A percentile compares a stretch with the other conserved stretches of the same genome.
Conservation (phyloP, 2,797 vertebrate genomes). For the Hoplostethus mediterraneus region DNA sequence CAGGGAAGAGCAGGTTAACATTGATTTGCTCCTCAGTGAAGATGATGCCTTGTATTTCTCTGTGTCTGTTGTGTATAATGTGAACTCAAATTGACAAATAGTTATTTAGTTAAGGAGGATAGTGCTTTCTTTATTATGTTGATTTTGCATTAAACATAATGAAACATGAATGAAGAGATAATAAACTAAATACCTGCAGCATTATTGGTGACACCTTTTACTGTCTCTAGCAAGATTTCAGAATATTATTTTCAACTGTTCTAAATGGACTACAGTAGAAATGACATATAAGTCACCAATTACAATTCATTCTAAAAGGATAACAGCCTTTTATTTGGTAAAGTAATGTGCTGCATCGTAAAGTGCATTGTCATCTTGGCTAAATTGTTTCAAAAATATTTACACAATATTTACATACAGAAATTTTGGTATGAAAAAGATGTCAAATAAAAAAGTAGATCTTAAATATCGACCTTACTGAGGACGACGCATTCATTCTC, state of each 20-base stretch:
- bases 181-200: constrained; percentile 28
- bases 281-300: background rate
- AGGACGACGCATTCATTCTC: background rate
- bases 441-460: background rate
- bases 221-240: constrained; percentile 4
- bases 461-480: background rate
- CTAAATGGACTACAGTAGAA: background rate
- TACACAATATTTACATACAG: no score
- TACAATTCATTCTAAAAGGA: background rate
- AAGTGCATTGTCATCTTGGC: no score
- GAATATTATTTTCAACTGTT: background rate
- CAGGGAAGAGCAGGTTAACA: constrained; percentile 83
- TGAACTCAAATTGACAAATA: constrained; percentile 74
- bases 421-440: background rate
- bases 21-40: constrained; percentile 84
- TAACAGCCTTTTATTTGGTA: background rate
- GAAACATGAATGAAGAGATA: constrained; percentile 56
- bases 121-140: constrained; percentile 67
- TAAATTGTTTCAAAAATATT: no score
- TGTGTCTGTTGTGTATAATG: constrained; percentile 64
- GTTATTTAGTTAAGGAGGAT: constrained; percentile 65
- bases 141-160: constrained; percentile 69
- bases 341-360: background rate
- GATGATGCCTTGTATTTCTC: constrained; percentile 77
- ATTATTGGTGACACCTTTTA: background rate